phyloP scores from a whole-genome alignment of 2,797 vertebrate species.

The Sebastes oblongus region DNA sequence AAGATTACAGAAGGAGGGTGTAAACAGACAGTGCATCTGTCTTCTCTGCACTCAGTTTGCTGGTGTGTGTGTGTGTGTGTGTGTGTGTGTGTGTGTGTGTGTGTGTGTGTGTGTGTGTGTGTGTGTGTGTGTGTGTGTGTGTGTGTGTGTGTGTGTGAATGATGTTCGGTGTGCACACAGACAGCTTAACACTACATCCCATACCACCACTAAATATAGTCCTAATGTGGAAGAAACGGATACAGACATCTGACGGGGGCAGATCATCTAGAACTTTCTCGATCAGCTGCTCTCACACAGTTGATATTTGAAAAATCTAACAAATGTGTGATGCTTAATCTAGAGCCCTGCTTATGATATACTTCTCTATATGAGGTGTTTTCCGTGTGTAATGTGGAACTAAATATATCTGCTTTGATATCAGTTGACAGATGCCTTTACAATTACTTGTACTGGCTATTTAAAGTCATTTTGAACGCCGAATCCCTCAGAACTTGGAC shows the following conservation, averaged over 20 bases:
- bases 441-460: slow-evolving; percentile 1
- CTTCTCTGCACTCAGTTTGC: slow-evolving; percentile 14
- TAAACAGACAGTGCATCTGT: slow-evolving; percentile 24
- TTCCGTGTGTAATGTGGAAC: neutral
- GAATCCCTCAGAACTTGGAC: slow-evolving; percentile 10
- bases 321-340: neutral
- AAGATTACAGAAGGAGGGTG: neutral
- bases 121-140: neutral
- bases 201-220: slow-evolving; percentile 44
- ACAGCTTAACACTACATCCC: neutral
- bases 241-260: slow-evolving; percentile 22
- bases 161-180: neutral
- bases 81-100: neutral
- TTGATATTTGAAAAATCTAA: too few relatives aligned
- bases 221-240: slow-evolving; percentile 33
- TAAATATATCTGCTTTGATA: neutral
- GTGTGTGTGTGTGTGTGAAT: neutral
- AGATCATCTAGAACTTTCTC: slow-evolving; percentile 25
- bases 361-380: neutral
- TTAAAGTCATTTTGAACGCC: slow-evolving; percentile 6
- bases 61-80: slow-evolving; percentile 29
- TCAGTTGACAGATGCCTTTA: neutral
- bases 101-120: neutral
- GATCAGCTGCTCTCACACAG: neutral
- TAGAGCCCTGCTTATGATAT: neutral